Percentiles rank a stretch among this genome's conserved stretches.
These are phyloP conservation scores for Cataglyphis rosenhaueri DNA, from an alignment of 2,888 invertebrate genomes.

Conservation along the genomic window DNA sequence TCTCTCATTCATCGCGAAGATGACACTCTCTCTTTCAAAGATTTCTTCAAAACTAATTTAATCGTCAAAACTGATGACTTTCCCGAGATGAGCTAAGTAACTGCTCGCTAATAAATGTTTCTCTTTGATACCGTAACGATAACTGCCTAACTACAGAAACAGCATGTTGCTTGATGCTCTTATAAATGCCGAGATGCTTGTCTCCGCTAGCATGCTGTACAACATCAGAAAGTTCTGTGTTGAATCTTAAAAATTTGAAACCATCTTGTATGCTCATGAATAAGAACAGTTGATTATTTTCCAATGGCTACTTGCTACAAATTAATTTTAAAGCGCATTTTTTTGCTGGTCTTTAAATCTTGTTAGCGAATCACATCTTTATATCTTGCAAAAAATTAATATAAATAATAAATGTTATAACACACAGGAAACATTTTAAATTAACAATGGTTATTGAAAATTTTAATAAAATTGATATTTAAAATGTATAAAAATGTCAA, in stretches of 20 bases:
- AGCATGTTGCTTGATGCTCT: not conserved
- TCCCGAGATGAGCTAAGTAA: not conserved
- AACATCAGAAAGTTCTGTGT: not conserved
- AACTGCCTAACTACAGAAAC: not conserved
- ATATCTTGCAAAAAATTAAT: not conserved
- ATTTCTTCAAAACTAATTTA: constrained; percentile 68
- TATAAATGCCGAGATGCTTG: not conserved
- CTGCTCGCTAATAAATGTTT: constrained; percentile 8
- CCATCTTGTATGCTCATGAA: not conserved
- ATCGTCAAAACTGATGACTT: constrained; percentile 58
- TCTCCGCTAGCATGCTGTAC: not conserved
- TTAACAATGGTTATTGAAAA: not conserved
- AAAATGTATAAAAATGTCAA: not conserved
- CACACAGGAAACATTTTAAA: not conserved
- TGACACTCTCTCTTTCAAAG: constrained; percentile 39
- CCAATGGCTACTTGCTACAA: not conserved
- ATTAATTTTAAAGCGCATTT: not conserved
- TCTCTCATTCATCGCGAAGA: constrained; percentile 15
- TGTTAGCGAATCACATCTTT: not conserved
- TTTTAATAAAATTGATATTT: not conserved
- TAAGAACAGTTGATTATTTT: not conserved
- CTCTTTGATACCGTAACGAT: constrained; percentile 2
- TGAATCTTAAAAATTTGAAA: not conserved
- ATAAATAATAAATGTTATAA: not conserved
- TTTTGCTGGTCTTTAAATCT: not conserved